Conservation (phyloP, 2,888 invertebrate genomes). For the Calliopum simillimum region DNA sequence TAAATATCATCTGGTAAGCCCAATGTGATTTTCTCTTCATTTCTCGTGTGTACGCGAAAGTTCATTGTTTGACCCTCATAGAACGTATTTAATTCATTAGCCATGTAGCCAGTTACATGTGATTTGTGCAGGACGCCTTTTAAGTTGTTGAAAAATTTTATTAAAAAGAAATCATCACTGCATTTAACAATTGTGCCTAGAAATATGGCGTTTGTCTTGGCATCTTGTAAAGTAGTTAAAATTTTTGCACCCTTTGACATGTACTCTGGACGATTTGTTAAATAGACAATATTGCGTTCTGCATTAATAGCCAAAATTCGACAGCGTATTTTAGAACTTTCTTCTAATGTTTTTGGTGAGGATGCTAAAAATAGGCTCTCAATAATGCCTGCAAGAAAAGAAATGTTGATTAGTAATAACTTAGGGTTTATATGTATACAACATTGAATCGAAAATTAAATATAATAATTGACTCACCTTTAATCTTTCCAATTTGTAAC, state of each 20-base stretch:
- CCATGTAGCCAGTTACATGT: constrained; percentile 44
- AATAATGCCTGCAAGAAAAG: constrained; percentile 68
- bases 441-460: no score
- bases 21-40: constrained; percentile 56
- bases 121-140: constrained; percentile 64
- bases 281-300: constrained; percentile 68
- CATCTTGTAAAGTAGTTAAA: constrained; percentile 69
- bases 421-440: no score
- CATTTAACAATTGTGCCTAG: constrained; percentile 63
- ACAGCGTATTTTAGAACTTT: constrained; percentile 71
- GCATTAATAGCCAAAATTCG: constrained; percentile 71
- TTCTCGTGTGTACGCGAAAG: constrained; percentile 56
- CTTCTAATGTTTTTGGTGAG: constrained; percentile 70
- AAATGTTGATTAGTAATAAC: constrained; percentile 32
- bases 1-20: constrained; percentile 59
- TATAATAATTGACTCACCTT: constrained; percentile 67
- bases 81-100: constrained; percentile 49
- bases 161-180: constrained; percentile 52
- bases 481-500: constrained; percentile 70
- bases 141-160: constrained; percentile 66
- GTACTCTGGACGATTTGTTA: constrained; percentile 77
- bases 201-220: constrained; percentile 67
- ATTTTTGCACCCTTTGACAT: constrained; percentile 70
- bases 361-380: constrained; percentile 71
- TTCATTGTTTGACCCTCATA: constrained; percentile 61